Evolutionary conservation across 2,888 invertebrate genomes (phyloP).

Genomic region (Sphinx pinastri): DNA sequence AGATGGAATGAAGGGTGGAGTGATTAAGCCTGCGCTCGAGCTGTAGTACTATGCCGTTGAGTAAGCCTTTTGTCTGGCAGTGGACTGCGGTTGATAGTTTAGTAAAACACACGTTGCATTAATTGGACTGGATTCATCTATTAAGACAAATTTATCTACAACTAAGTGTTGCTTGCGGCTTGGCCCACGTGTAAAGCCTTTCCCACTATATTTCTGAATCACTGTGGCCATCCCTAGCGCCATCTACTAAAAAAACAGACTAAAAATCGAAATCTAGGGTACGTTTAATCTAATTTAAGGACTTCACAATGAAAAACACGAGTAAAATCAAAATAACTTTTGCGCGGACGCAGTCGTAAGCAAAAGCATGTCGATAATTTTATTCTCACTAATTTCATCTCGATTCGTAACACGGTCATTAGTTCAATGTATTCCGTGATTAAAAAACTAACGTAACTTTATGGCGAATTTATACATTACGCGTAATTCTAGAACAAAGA

Average conservation of each 20-base stretch:
- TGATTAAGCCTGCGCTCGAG: neutral
- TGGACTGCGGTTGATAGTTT: neutral
- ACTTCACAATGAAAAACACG: no score
- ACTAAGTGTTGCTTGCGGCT: no score
- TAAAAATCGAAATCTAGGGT: no score
- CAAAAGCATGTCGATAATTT: neutral
- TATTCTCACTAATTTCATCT: neutral
- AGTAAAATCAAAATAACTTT: no score
- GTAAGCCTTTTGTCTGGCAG: neutral
- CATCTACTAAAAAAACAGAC: no score
- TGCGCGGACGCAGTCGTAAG: no score
- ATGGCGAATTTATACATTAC: neutral
- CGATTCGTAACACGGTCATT: slow-evolving; percentile 9
- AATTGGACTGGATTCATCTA: neutral
- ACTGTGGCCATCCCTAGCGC: no score
- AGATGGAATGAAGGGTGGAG: neutral
- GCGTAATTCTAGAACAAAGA: slow-evolving; percentile 7
- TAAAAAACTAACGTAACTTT: slow-evolving; percentile 1
- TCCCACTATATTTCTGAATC: no score
- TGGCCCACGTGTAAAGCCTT: no score
- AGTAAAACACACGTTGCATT: neutral
- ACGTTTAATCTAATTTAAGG: no score
- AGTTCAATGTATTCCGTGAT: slow-evolving; percentile 11
- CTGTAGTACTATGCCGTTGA: neutral
- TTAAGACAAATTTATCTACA: no score